These are phyloP conservation scores for Hydractinia symbiolongicarpus DNA, from an alignment of 30 jellyfish, hydroid and myxozoan species.

Conservation along the genomic window DNA sequence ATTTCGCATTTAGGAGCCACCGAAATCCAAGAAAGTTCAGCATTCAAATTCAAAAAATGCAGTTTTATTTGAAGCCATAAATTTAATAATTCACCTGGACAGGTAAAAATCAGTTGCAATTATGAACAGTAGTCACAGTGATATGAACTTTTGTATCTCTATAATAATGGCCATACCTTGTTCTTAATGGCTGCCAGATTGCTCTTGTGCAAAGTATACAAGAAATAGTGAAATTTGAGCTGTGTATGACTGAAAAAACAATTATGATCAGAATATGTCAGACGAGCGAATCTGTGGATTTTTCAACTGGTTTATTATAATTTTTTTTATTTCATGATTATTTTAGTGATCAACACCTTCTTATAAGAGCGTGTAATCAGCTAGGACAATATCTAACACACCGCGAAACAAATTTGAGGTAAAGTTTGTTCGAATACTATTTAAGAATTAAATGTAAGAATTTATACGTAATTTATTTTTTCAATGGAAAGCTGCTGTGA, in stretches of 20 bases:
- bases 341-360: slow-evolving; percentile 69
- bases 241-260: too few relatives aligned
- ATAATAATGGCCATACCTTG: too few relatives aligned
- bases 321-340: neutral
- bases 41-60: slow-evolving; percentile 89
- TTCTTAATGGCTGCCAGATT: too few relatives aligned
- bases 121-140: too few relatives aligned
- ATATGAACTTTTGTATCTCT: too few relatives aligned
- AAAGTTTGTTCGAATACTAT: neutral
- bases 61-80: slow-evolving; percentile 85
- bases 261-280: too few relatives aligned
- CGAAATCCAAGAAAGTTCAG: slow-evolving; percentile 91
- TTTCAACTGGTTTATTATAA: neutral
- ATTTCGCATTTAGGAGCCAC: slow-evolving; percentile 68
- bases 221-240: too few relatives aligned
- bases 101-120: slow-evolving; percentile 20
- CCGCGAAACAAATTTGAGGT: slow-evolving; percentile 87
- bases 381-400: slow-evolving; percentile 79
- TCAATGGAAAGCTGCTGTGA: neutral
- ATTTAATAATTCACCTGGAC: slow-evolving; percentile 81
- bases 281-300: neutral
- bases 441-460: neutral
- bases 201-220: too few relatives aligned
- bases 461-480: neutral
- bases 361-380: slow-evolving; percentile 81